These are phyloP conservation scores for Tachyglossus aculeatus DNA, from an alignment of 2,797 vertebrate genomes.

Conservation along the genomic window DNA sequence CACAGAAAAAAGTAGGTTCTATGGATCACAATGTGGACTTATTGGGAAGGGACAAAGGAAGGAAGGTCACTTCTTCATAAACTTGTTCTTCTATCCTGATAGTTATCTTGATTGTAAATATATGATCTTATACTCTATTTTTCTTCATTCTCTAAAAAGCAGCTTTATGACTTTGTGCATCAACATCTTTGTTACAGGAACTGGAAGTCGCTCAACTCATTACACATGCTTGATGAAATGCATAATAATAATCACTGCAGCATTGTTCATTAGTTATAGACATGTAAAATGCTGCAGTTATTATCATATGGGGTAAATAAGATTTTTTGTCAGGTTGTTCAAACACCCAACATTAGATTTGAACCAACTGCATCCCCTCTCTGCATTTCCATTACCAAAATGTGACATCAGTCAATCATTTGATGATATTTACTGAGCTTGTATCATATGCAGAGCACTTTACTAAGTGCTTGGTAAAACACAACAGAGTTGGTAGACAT, in stretches of 20 bases:
- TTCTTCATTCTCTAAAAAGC: constrained; percentile 58
- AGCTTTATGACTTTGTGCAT: constrained; percentile 79
- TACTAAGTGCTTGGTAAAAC: too few species aligned
- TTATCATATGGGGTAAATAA: constrained; percentile 63
- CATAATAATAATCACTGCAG: constrained; percentile 71
- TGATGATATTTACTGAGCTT: too few species aligned
- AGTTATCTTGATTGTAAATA: constrained; percentile 39
- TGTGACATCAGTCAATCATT: too few species aligned
- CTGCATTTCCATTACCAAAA: too few species aligned
- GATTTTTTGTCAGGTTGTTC: constrained; percentile 49
- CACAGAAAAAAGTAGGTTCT: too few species aligned
- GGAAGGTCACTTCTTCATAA: constrained; percentile 49
- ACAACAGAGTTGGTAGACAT: neutral
- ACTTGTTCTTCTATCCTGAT: constrained; percentile 45
- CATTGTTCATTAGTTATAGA: constrained; percentile 67
- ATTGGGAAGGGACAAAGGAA: constrained; percentile 24
- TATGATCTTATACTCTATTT: constrained; percentile 27
- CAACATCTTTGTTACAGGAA: constrained; percentile 75
- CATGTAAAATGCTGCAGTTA: constrained; percentile 76
- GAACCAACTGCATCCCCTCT: too few species aligned
- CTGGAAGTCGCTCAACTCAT: constrained; percentile 79
- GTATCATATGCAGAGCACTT: too few species aligned
- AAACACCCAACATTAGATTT: too few species aligned
- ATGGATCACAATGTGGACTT: constrained; percentile 3
- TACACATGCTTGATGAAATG: constrained; percentile 77